Base-by-base conservation (phyloP, 2,797 vertebrate species). In the Percopsis omiscomaycus region DNA sequence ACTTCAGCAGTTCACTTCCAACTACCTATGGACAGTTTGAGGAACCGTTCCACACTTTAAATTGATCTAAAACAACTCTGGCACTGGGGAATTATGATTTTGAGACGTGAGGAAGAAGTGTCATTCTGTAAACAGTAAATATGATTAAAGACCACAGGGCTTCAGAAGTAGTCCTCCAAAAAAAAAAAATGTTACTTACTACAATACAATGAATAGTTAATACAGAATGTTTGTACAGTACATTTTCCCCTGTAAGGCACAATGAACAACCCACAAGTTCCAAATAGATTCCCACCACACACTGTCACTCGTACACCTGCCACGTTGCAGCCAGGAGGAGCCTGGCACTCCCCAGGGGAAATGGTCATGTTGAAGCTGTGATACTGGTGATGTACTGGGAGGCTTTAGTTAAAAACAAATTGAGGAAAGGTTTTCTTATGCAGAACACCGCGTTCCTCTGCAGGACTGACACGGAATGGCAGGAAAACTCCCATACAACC, bases 191-290 rank as follows among this genome's bases (percentile, higher is more conserved):
- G 70, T 73, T 68, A 80, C 55, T 59, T 62, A 62, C 79, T 83
- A 42, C 37, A 83, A 66, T 32, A 68, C 3, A 70, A 66, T 71
- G 59, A 81, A 79, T 75, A 11, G 45, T 77, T 81, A 80, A 80
- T 78, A 69, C 65, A 61, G 45, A 59, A 51, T 11, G 62, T 77
- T 47, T 42, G 37, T 68, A 49, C 72, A 64, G 51, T 48, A 76
- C 46, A 70, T 59, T 66, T 66, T 64, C 68, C 45, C 60, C 68
- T 54, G 15, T 57, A 79, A 79, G 70, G 70, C 78, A 75, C 70
- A 3, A 67, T 50, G 61, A 74, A 49, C 57, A 16, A 72, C 60
- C 66, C 55, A 53, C 48, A 59, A 72, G 62, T 68, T 46, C 67
- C 71, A 73, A 64, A 59, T 54, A 3, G 64, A 50, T 16, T 52